phyloP scores from a whole-genome alignment of 2,888 invertebrate genomes.

The Hirtodrosophila alboralis region DNA sequence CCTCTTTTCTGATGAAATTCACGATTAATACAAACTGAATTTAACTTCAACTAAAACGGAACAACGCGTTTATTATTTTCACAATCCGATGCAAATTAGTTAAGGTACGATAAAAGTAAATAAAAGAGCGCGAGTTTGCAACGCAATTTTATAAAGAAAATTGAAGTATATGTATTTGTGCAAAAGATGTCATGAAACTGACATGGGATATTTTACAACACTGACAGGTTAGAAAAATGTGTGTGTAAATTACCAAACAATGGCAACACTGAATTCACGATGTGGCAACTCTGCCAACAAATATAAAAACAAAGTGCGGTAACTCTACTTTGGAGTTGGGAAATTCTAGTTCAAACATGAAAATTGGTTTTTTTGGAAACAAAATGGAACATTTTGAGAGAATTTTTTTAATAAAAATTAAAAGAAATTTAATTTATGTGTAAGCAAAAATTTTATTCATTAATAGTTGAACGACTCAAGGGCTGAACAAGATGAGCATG shows the following conservation, averaged over 20 bases:
- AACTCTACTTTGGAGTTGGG: too few relatives aligned
- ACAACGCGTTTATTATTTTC: background rate
- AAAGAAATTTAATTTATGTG: too few relatives aligned
- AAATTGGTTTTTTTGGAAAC: too few relatives aligned
- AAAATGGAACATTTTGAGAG: too few relatives aligned
- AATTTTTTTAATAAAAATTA: too few relatives aligned
- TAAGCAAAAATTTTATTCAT: too few relatives aligned
- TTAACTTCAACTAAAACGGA: background rate
- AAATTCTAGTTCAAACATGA: too few relatives aligned
- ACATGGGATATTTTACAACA: conserved; percentile 20
- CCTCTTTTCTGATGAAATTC: background rate
- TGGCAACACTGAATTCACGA: too few relatives aligned
- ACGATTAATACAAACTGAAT: conserved; percentile 3
- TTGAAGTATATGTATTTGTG: conserved; percentile 19
- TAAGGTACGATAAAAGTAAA: background rate
- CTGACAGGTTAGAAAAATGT: conserved; percentile 1
- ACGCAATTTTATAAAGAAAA: conserved; percentile 59
- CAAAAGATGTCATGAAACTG: conserved; percentile 38
- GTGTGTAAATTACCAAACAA: too few relatives aligned
- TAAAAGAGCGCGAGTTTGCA: conserved; percentile 27
- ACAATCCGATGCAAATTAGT: background rate
- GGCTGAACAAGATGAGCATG: too few relatives aligned
- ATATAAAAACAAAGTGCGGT: too few relatives aligned
- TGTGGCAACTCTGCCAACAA: conserved; percentile 3
- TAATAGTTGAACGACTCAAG: too few relatives aligned